These are phyloP conservation scores for Dendrolimus punctatus DNA, from an alignment of 1,140 invertebrate genomes.

Conservation along the genomic window DNA sequence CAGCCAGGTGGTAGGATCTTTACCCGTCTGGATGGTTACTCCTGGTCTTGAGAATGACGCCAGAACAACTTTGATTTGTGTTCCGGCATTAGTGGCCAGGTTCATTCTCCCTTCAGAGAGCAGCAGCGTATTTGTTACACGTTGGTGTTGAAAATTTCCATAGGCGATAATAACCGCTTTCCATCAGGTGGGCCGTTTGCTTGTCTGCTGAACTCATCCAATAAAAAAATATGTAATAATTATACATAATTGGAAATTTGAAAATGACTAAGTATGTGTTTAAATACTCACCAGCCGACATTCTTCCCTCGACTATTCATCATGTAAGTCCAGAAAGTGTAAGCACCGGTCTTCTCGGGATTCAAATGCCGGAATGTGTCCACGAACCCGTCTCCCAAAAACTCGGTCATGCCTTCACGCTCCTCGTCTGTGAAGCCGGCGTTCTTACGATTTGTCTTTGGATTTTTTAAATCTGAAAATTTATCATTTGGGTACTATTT, in stretches of 20 bases:
- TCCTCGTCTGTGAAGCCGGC: slow-evolving; percentile 98
- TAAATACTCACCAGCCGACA: slow-evolving; percentile 88
- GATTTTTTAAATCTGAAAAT: slow-evolving; percentile 90
- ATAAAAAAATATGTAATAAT: neutral
- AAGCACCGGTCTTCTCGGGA: slow-evolving; percentile 87
- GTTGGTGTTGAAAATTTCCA: too few species aligned
- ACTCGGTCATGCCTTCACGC: slow-evolving; percentile 89
- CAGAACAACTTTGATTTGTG: too few species aligned
- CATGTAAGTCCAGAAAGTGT: slow-evolving; percentile 97
- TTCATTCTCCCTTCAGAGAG: too few species aligned
- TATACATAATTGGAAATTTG: neutral
- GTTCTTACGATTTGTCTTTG: slow-evolving; percentile 93
- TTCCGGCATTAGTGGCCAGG: too few species aligned
- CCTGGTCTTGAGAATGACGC: too few species aligned
- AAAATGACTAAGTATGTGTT: slow-evolving; percentile 4
- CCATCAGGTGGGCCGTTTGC: too few species aligned
- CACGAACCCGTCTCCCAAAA: slow-evolving; percentile 85
- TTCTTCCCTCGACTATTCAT: slow-evolving; percentile 89
- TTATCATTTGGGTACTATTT: too few species aligned
- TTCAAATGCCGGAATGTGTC: slow-evolving; percentile 93
- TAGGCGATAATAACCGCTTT: neutral
- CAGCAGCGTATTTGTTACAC: too few species aligned
- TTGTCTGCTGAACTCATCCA: too few species aligned
- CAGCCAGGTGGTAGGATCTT: too few species aligned
- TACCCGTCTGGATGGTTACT: too few species aligned